Evolutionary conservation across 2,797 vertebrate genomes (phyloP).

Genomic region (Microctenopoma steveboyesi): DNA sequence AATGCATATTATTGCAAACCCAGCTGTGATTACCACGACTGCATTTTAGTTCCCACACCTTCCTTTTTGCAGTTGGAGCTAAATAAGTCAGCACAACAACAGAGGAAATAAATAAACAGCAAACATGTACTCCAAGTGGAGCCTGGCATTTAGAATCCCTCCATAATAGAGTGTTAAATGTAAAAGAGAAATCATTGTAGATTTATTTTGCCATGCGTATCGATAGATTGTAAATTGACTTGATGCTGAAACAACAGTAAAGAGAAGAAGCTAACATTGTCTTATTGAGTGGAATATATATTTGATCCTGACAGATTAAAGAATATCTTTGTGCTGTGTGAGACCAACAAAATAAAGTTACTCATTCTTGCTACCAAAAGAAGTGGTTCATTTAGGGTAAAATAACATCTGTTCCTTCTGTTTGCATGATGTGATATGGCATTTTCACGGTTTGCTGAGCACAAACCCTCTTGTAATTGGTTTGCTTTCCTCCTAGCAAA

Average conservation of each 20-base stretch:
- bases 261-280: conserved; percentile 6
- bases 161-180: conserved; percentile 21
- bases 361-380: conserved; percentile 20
- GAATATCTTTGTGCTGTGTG: conserved; percentile 18
- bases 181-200: conserved; percentile 20
- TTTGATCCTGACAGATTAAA: conserved; percentile 14
- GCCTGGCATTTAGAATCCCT: conserved; percentile 39
- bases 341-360: conserved; percentile 28
- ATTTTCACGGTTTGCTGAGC: conserved; percentile 70
- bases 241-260: conserved; percentile 22
- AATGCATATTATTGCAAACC: conserved; percentile 26
- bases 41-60: conserved; percentile 4
- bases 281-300: conserved; percentile 1
- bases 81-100: conserved; percentile 35
- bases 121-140: conserved; percentile 12
- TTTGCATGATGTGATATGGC: conserved; percentile 68
- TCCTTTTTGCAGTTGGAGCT: conserved; percentile 25
- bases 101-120: conserved; percentile 19
- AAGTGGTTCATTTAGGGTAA: conserved; percentile 56
- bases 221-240: conserved; percentile 3
- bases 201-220: not conserved
- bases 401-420: conserved; percentile 59
- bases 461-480: conserved; percentile 71
- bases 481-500: conserved; percentile 62
- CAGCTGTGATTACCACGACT: conserved; percentile 24